These are phyloP conservation scores for Hippopotamyrus pictus DNA, from an alignment of 2,797 vertebrate species.

Conservation along the genomic window DNA sequence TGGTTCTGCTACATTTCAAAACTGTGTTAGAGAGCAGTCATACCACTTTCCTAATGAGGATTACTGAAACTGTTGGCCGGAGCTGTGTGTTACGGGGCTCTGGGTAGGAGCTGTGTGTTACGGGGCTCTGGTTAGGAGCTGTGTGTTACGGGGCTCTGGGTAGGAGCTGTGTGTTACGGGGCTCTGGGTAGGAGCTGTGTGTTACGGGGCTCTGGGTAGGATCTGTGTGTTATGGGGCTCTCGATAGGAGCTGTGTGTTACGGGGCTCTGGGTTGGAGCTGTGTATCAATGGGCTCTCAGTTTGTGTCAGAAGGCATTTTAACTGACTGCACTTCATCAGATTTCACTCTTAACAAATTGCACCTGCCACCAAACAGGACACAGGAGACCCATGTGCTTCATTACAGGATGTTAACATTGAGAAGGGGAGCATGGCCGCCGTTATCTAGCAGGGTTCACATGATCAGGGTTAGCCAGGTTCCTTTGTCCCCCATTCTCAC, in stretches of 20 bases:
- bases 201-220: neutral
- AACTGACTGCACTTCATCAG: neutral
- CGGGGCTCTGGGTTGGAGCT: neutral
- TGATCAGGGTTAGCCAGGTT: neutral
- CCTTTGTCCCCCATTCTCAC: neutral
- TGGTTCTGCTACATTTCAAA: neutral
- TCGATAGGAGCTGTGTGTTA: neutral
- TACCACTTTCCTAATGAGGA: neutral
- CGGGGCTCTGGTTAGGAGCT: neutral
- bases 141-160: neutral
- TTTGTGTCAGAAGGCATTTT: neutral
- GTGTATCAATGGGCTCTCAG: neutral
- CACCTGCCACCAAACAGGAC: neutral
- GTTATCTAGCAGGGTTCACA: neutral
- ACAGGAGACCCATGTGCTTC: neutral
- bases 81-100: neutral
- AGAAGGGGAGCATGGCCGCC: neutral
- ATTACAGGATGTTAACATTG: neutral
- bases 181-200: too few relatives aligned
- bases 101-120: too few relatives aligned
- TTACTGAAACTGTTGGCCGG: neutral
- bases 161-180: too few relatives aligned
- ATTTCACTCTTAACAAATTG: conserved; percentile 1
- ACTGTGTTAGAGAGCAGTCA: neutral
- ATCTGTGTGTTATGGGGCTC: neutral